These are phyloP conservation scores for Bradysia coprophila DNA, from an alignment of 1,140 invertebrate species.

Conservation along the genomic window DNA sequence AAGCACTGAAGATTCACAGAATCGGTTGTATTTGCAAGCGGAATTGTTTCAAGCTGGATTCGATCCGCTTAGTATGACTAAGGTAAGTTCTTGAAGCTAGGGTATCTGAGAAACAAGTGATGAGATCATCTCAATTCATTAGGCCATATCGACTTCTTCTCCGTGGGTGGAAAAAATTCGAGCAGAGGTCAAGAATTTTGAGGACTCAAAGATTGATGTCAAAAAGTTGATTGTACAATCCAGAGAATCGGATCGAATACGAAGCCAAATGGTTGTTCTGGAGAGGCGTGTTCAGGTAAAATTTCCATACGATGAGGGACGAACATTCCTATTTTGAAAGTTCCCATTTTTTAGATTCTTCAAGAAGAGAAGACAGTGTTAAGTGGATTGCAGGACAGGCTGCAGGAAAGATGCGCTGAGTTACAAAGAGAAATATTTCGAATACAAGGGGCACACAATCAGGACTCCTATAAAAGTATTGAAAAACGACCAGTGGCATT, in stretches of 20 bases:
- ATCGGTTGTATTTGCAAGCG: conserved; percentile 74
- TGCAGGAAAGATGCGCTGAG: conserved; percentile 52
- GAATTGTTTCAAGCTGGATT: conserved; percentile 71
- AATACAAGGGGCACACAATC: conserved; percentile 18
- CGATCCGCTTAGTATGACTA: conserved; percentile 45
- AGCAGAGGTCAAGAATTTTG: conserved; percentile 48
- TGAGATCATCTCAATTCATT: conserved; percentile 1
- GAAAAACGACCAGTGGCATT: conserved; percentile 18
- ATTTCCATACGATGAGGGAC: conserved; percentile 2
- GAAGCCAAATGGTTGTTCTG: conserved; percentile 38
- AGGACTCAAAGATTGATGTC: conserved; percentile 50
- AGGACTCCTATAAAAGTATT: conserved; percentile 16
- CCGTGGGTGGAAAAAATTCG: conserved; percentile 32
- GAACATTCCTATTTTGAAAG: conserved; percentile 1
- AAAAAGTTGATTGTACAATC: conserved; percentile 25
- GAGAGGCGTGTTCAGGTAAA: conserved; percentile 48
- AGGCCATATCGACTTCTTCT: conserved; percentile 30
- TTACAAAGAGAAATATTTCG: conserved; percentile 35
- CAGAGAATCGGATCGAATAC: conserved; percentile 18
- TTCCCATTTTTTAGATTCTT: conserved; percentile 35
- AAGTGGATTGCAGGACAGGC: conserved; percentile 53
- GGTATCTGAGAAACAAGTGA: neutral
- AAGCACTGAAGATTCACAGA: conserved; percentile 50
- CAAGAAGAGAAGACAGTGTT: conserved; percentile 61
- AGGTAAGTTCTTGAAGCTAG: conserved; percentile 37